These are phyloP conservation scores for Harpalus rufipes DNA, from an alignment of 2,888 invertebrate genomes.

Conservation along the genomic window DNA sequence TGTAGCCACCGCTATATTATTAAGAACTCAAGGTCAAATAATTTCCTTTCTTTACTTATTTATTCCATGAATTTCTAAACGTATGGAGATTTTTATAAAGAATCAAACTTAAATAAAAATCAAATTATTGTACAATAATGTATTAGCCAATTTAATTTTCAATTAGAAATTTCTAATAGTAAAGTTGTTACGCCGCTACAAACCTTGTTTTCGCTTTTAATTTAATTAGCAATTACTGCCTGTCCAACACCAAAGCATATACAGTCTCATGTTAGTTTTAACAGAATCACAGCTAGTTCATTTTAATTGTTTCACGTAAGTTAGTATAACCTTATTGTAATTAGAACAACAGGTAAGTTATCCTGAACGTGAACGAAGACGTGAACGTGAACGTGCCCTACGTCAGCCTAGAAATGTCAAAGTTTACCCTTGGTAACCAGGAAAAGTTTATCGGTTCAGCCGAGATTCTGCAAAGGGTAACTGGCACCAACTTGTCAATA, in stretches of 20 bases:
- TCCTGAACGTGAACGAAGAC: not conserved
- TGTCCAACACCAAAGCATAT: not conserved
- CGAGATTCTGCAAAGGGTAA: not conserved
- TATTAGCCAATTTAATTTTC: too few species aligned
- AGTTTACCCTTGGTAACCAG: constrained; percentile 11
- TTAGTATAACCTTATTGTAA: constrained; percentile 11
- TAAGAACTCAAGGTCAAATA: too few species aligned
- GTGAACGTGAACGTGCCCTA: not conserved
- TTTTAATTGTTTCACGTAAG: constrained; percentile 1
- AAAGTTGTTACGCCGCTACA: too few species aligned
- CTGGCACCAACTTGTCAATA: not conserved
- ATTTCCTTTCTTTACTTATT: not conserved
- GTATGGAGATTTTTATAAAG: too few species aligned
- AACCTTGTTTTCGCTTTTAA: not conserved
- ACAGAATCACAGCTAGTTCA: not conserved
- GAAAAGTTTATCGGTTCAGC: not conserved
- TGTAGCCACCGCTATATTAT: not conserved
- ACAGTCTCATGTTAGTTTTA: not conserved
- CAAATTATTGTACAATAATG: too few species aligned
- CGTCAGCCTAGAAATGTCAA: not conserved
- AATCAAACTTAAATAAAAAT: too few species aligned
- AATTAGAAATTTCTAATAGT: too few species aligned
- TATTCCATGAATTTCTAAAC: too few species aligned
- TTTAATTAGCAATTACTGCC: not conserved
- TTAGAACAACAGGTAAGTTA: constrained; percentile 20